These are phyloP conservation scores for Caenorhabditis sp. DNA, from an alignment of 2,888 invertebrate genomes.

Conservation along the genomic window DNA sequence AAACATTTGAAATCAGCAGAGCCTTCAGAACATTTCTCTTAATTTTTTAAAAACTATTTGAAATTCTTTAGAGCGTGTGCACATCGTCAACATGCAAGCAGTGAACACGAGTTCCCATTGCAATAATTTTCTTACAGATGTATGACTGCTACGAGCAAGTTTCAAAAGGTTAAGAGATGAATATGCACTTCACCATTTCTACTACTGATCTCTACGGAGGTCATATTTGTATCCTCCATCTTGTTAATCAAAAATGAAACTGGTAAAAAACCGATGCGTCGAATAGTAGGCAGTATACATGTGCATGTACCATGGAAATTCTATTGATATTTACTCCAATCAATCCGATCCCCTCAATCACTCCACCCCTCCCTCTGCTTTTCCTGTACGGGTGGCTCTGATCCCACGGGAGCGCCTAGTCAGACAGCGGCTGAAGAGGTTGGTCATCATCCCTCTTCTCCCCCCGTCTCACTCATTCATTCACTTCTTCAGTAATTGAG, in stretches of 20 bases:
- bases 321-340: neutral
- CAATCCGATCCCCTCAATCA: neutral
- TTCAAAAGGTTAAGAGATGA: neutral
- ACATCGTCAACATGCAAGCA: conserved; percentile 1
- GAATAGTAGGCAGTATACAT: neutral
- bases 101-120: neutral
- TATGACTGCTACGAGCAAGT: neutral
- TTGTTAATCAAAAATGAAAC: neutral
- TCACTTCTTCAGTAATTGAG: conserved; percentile 1
- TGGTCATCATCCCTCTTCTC: neutral
- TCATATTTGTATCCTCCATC: neutral
- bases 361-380: neutral
- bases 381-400: neutral
- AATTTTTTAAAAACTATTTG: neutral
- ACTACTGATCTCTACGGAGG: too few relatives aligned
- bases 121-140: neutral
- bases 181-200: neutral
- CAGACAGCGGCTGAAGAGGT: neutral
- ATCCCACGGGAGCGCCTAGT: neutral
- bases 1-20: neutral
- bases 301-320: too few relatives aligned
- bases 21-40: neutral
- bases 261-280: neutral
- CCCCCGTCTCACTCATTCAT: conserved; percentile 2
- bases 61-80: neutral